Percentiles rank a stretch among this genome's conserved stretches.
Conservation (phyloP, 2,113 vertebrate genomes). For the Glareola pratincola region DNA sequence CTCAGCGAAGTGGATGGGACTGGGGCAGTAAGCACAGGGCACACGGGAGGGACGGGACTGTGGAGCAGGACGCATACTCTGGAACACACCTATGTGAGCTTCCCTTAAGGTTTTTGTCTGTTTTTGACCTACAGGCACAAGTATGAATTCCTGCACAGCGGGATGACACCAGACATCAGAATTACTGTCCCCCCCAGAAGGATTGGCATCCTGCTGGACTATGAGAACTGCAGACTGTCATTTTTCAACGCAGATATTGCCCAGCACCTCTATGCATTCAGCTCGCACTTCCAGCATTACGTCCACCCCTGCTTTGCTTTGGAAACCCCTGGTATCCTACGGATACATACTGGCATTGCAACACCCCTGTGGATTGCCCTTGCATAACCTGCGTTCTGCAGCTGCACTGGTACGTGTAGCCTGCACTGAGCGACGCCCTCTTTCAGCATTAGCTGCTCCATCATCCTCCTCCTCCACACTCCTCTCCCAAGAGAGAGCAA, state of each 20-base stretch:
- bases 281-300: conserved; percentile 74
- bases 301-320: conserved; percentile 91
- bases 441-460: neutral
- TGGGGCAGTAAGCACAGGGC: neutral
- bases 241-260: conserved; percentile 86
- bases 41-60: neutral
- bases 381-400: neutral
- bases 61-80: neutral
- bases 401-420: neutral
- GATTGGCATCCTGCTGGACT: conserved; percentile 88
- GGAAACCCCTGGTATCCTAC: conserved; percentile 84
- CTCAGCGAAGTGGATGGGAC: too few species aligned
- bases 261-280: conserved; percentile 90
- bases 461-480: too few species aligned
- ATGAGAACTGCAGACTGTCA: conserved; percentile 77
- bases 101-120: neutral
- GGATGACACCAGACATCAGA: conserved; percentile 79
- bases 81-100: neutral
- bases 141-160: conserved; percentile 87
- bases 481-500: neutral
- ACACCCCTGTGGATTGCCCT: conserved; percentile 62
- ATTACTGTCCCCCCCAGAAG: conserved; percentile 69
- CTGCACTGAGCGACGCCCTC: neutral
- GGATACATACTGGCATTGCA: conserved; percentile 76
- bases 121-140: conserved; percentile 79